Base-by-base conservation (phyloP, 2,888 invertebrate species). In the Patella pellucida region DNA sequence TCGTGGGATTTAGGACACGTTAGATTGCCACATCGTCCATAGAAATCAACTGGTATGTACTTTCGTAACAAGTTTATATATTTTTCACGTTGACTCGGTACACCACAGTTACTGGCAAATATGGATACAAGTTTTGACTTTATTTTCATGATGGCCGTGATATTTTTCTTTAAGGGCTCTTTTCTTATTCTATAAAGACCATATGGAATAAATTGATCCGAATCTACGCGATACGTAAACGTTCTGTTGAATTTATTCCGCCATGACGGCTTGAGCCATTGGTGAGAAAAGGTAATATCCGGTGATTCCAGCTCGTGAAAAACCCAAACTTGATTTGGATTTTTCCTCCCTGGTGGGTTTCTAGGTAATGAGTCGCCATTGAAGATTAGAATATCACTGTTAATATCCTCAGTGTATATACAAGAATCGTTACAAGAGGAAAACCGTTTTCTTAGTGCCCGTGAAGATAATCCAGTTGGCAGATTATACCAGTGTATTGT, bases 161-260 rank as follows among this genome's bases (percentile, higher is more conserved):
- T 74, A 27, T 72, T 54, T 41, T n/a, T 27, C 14, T 67, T 31
- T 16, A 62, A 23, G n/a, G 72, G 70, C 31, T 72, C 74, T n/a
- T 27, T 54, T 9, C 15, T 7, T 11, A 73, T 23, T 7, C 54
- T 19, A 11, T 72, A 52, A 52, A 73, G 67, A 7, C 76, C 81
- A 31, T 78, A 77, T 2, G 71, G 79, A 9, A 75, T 14, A 3
- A 72, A 76, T 31, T 81, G 72, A 56, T 82, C 82, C 1, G 83
- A 80, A 68, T 81, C 82, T 3, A 52, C 23, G 23, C 82, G 69
- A 56, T 81, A 82, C 15, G 79, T 81, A 78, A 79, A 78, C 15
- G 83, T 79, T 76, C 41, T 41, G 41, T 41, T 41, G 9, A 41
- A 41, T 41, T 41, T 41, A 41, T 41, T 41, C 41, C 4, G 75